Conservation (phyloP, 2,888 invertebrate species). For the Schizaphis graminum region DNA sequence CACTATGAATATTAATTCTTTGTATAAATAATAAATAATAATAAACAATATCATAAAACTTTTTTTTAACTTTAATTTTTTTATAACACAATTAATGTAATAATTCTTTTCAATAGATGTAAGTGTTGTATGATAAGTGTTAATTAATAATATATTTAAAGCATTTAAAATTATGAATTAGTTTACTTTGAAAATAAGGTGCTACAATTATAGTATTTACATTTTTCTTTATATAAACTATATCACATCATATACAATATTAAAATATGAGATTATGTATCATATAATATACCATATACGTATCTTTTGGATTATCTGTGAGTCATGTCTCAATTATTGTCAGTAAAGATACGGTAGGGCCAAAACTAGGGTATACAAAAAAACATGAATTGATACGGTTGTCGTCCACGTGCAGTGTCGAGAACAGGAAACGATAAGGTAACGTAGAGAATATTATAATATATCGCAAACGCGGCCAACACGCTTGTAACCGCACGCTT, state of each 20-base stretch:
- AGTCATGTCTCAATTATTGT: constrained; percentile 60
- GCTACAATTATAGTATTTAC: neutral
- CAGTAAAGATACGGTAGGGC: constrained; percentile 29
- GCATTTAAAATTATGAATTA: neutral
- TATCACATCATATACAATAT: neutral
- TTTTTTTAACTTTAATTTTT: neutral
- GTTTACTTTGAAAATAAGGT: neutral
- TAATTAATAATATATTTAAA: neutral
- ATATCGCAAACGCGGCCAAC: constrained; percentile 7
- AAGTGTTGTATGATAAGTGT: neutral
- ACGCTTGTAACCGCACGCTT: constrained; percentile 54
- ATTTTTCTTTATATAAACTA: neutral
- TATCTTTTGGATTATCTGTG: constrained; percentile 32
- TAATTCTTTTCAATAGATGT: neutral
- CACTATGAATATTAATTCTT: neutral
- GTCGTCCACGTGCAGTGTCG: constrained; percentile 55
- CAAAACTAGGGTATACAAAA: constrained; percentile 9
- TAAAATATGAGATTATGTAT: neutral
- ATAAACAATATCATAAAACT: neutral
- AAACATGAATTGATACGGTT: constrained; percentile 34
- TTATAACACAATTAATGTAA: neutral
- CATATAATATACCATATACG: neutral
- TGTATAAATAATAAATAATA: neutral
- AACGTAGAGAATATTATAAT: constrained; percentile 34
- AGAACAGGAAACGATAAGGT: constrained; percentile 63